phyloP scores from a whole-genome alignment of 37 sponge, comb jelly and placozoan genomes.

The Halichondria panicea region DNA sequence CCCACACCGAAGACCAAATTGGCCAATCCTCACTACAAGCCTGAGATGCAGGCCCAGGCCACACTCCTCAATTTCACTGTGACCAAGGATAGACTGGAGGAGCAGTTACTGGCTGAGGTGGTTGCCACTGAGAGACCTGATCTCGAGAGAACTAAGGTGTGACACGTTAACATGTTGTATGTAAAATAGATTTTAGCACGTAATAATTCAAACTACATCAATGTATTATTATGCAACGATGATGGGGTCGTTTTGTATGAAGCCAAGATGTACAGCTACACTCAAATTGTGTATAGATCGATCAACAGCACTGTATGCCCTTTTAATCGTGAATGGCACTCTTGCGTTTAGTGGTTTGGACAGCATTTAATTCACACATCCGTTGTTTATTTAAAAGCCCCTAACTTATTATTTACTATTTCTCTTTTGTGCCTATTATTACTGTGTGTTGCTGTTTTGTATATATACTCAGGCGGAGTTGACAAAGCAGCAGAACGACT shows the following conservation, averaged over 20 bases:
- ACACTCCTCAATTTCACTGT: constrained; percentile 99
- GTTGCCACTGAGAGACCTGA: constrained; percentile 99
- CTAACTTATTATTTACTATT: no score
- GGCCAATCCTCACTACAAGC: constrained; percentile 99
- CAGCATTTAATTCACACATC: no score
- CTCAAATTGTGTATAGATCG: not conserved
- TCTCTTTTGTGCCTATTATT: no score
- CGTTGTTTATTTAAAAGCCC: no score
- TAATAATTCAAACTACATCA: not conserved
- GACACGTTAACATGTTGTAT: not conserved
- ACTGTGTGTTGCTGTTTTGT: not conserved
- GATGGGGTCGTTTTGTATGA: not conserved
- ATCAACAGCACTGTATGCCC: not conserved
- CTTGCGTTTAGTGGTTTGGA: no score
- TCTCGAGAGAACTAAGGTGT: constrained; percentile 90
- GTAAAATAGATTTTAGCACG: not conserved
- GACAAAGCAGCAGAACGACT: constrained; percentile 97
- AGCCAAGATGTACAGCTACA: not conserved
- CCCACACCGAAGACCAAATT: constrained; percentile 86
- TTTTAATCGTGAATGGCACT: no score
- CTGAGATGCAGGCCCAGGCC: constrained; percentile 99
- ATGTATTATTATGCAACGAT: not conserved
- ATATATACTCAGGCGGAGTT: constrained; percentile 63
- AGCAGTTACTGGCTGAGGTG: constrained; percentile 97
- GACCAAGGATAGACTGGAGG: constrained; percentile 96